Evolutionary conservation across 2,797 vertebrate species (phyloP), one percentile per base, ranked within the genome.

Genomic region (Gouania willdenowi): DNA sequence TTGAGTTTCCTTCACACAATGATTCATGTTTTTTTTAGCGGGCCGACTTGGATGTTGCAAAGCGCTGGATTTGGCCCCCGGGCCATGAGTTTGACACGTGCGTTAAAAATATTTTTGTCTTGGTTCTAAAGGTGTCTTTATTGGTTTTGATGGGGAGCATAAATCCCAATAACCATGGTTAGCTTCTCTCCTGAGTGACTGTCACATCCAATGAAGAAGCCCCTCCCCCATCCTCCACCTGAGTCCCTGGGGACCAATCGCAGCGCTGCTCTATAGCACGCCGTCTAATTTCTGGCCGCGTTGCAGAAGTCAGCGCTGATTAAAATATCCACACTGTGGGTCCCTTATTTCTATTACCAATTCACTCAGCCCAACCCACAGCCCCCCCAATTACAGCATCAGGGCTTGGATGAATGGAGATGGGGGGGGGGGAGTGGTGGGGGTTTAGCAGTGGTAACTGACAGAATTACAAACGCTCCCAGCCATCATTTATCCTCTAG

Each of bases 291-390:
- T 64, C 64, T 76, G 71, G n/a, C 55, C 67, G 75, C 23, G 20
- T 62, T 69, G 77, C 75, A 84, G 69, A 71, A 87, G 82, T 81
- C 80, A 79, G 30, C 60, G 70, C 79, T 88, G 88, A 90, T 89
- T 87, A 88, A 89, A 89, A 87, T 83, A 85, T 82, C 78, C 74
- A 86, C 80, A 67, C 77, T 42, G n/a, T n/a, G 69, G 66, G 52
- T 71, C 71, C 71, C 59, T 63, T 75, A 68, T 88, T 89, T 83
- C 76, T 81, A 89, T 87, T 87, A 87, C 74, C 67, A 65, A 57
- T 79, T 72, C 78, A 77, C 58, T 78, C 67, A 81, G 59, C 69
- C 69, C 52, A 47, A 55, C 60, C 51, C 27, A 62, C n/a, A 68
- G 62, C 67, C 71, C 69, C 85, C 79, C 89, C 85, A 85, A 82